Evolutionary conservation across 1,140 invertebrate genomes (phyloP).

Genomic region (Acyrthosiphon pisum): DNA sequence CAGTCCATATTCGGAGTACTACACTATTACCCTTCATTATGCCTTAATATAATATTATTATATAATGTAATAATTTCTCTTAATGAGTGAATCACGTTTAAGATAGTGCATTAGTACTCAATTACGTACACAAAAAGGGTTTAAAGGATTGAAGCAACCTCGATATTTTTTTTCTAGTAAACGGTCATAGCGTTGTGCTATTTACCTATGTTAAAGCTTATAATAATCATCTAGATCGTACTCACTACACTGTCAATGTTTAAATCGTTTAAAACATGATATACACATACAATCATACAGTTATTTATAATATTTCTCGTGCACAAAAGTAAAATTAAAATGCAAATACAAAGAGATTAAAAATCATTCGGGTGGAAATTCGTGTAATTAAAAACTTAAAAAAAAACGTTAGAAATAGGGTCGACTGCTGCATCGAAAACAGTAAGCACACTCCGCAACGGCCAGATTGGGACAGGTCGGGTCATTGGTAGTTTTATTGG

Average conservation of each 20-base stretch:
- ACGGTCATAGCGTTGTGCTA: neutral
- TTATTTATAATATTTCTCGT: neutral
- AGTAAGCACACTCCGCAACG: neutral
- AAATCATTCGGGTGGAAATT: neutral
- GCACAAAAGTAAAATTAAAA: neutral
- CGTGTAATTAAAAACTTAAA: constrained; percentile 38
- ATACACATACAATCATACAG: neutral
- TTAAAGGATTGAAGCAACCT: neutral
- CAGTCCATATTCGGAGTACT: neutral
- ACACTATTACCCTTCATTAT: neutral
- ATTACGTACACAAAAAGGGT: neutral
- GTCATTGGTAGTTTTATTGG: constrained; percentile 32
- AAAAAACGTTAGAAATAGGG: neutral
- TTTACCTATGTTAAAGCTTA: neutral
- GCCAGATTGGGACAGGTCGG: neutral
- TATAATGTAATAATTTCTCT: neutral
- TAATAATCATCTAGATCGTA: neutral
- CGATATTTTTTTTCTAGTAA: neutral
- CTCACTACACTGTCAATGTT: neutral
- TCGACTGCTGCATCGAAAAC: neutral
- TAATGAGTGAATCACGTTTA: neutral
- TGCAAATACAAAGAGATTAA: neutral
- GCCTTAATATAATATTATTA: too few relatives aligned
- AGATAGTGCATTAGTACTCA: neutral
- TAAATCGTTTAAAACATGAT: neutral